Conservation (phyloP, 1,140 invertebrate species). For the Ceratitis capitata region DNA sequence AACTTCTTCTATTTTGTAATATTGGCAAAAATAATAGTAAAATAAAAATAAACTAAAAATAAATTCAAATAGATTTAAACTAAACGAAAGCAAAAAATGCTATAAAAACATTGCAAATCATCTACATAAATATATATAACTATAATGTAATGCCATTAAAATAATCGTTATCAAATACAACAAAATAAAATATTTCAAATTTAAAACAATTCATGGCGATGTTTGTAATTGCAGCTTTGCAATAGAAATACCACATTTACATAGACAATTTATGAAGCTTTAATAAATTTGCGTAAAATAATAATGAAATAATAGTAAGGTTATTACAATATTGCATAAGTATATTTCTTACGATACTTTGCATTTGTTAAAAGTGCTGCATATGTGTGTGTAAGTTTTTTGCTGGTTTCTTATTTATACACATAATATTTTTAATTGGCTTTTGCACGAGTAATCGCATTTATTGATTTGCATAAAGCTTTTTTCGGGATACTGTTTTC, state of each 20-base stretch:
- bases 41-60: neutral
- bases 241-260: neutral
- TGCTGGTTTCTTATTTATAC: neutral
- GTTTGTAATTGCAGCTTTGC: too few species aligned
- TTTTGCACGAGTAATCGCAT: neutral
- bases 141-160: too few species aligned
- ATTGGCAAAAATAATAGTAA: neutral
- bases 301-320: neutral
- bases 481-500: too few species aligned
- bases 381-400: neutral
- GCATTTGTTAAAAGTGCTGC: neutral
- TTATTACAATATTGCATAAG: too few species aligned
- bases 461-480: too few species aligned
- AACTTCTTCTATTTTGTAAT: too few species aligned
- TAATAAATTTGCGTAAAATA: neutral
- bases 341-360: neutral
- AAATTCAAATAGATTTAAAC: too few species aligned
- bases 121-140: neutral
- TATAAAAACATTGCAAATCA: neutral
- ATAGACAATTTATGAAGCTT: neutral
- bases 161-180: too few species aligned
- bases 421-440: neutral
- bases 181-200: neutral
- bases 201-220: neutral
- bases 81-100: neutral